A percentile compares a stretch with the other conserved stretches of the same genome.
Conservation (phyloP, 2,113 vertebrate genomes). For the Paedocypris sp. region DNA sequence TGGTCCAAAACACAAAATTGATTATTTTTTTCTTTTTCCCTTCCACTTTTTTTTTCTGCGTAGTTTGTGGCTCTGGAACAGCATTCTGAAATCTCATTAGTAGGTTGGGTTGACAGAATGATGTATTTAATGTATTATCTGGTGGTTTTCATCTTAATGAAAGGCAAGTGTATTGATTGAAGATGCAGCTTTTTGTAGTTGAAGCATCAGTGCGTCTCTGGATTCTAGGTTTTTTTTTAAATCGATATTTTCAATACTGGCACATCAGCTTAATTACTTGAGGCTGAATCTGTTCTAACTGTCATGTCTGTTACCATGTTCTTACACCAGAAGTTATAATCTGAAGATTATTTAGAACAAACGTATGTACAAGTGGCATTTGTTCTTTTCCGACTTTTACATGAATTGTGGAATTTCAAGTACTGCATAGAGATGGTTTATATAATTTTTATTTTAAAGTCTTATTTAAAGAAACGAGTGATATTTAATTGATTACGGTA, state of each 20-base stretch:
- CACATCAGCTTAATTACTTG: slow-evolving; percentile 1
- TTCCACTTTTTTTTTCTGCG: not conserved
- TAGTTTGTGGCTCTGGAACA: slow-evolving; percentile 13
- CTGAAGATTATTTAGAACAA: no score
- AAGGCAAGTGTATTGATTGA: slow-evolving; percentile 36
- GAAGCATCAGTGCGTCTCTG: slow-evolving; percentile 1
- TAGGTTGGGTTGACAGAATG: slow-evolving; percentile 28
- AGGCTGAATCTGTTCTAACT: not conserved
- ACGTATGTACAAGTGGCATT: no score
- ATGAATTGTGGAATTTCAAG: no score
- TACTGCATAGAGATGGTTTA: no score
- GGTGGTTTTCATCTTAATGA: slow-evolving; percentile 41
- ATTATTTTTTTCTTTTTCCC: not conserved
- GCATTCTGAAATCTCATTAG: slow-evolving; percentile 35
- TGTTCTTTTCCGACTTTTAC: no score
- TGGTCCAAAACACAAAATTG: not conserved
- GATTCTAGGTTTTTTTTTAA: slow-evolving; percentile 25
- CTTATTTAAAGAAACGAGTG: no score
- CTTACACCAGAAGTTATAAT: not conserved
- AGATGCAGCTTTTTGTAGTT: slow-evolving; percentile 3
- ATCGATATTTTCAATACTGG: slow-evolving; percentile 21
- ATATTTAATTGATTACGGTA: no score
- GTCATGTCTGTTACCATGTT: not conserved
- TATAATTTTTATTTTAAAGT: no score
- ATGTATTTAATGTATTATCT: slow-evolving; percentile 31